Evolutionary conservation across 2,113 vertebrate genomes (phyloP).

Genomic region (Cariama cristata): DNA sequence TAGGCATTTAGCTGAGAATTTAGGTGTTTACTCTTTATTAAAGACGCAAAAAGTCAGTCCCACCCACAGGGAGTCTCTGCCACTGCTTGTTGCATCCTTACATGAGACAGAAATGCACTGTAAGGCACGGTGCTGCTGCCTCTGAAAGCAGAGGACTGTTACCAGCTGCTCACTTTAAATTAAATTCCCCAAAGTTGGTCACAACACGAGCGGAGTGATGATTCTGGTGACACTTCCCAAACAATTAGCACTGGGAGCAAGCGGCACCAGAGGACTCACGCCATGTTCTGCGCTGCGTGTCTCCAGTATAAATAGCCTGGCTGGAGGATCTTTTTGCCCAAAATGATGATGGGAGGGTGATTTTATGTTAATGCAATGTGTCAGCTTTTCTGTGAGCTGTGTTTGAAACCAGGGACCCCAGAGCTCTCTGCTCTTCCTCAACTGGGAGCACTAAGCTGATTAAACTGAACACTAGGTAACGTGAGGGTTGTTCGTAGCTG

Average conservation of each 20-base stretch:
- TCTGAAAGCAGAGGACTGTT: conserved; percentile 6
- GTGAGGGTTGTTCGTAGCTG: neutral
- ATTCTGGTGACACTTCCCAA: conserved; percentile 22
- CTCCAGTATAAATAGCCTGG: conserved; percentile 42
- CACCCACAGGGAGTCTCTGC: neutral
- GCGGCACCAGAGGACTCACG: neutral
- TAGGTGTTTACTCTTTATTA: neutral
- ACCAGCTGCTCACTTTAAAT: conserved; percentile 64
- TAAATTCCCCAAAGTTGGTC: conserved; percentile 25
- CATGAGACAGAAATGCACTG: neutral
- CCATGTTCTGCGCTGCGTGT: neutral
- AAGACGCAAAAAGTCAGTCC: neutral
- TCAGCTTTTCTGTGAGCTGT: conserved; percentile 61
- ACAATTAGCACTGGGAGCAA: conserved; percentile 30
- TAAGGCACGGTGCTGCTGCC: neutral
- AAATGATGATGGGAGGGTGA: conserved; percentile 40
- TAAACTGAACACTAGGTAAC: neutral
- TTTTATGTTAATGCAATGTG: conserved; percentile 68
- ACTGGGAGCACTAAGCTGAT: neutral
- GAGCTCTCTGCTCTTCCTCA: neutral
- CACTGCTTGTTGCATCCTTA: neutral
- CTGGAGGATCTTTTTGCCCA: conserved; percentile 15
- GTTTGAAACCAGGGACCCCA: conserved; percentile 38
- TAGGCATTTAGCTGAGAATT: neutral
- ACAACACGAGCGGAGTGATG: neutral